Percentiles rank a stretch among this genome's conserved stretches.
Conservation (phyloP, 2,888 invertebrate genomes). For the Elaeidobius kamerunicus region DNA sequence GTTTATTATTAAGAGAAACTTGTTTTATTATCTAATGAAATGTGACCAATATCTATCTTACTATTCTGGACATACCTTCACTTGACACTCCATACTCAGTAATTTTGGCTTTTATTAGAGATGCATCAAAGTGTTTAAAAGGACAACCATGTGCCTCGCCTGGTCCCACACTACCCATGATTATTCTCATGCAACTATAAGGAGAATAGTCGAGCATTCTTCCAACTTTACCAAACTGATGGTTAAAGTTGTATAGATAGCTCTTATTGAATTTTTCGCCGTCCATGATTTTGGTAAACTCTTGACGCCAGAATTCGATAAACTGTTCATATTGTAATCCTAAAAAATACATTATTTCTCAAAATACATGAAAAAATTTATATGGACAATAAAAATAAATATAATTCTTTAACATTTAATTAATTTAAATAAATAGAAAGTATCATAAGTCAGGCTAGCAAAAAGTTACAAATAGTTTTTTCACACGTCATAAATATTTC, state of each 20-base stretch:
- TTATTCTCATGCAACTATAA: constrained; percentile 89
- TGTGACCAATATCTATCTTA: too few relatives aligned
- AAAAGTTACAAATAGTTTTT: too few relatives aligned
- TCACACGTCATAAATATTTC: too few relatives aligned
- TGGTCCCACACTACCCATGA: constrained; percentile 68
- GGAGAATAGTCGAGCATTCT: constrained; percentile 86
- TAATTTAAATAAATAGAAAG: too few relatives aligned
- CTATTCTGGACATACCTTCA: constrained; percentile 60
- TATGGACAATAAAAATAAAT: too few relatives aligned
- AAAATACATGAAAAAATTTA: too few relatives aligned
- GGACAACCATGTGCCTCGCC: constrained; percentile 94
- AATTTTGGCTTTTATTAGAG: constrained; percentile 69
- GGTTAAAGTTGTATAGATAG: constrained; percentile 87
- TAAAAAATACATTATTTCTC: too few relatives aligned
- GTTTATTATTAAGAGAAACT: too few relatives aligned
- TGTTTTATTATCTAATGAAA: not conserved
- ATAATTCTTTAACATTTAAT: too few relatives aligned
- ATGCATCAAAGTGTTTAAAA: constrained; percentile 75
- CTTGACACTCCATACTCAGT: constrained; percentile 62
- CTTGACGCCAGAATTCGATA: constrained; percentile 84
- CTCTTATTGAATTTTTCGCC: constrained; percentile 87
- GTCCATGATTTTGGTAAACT: constrained; percentile 84
- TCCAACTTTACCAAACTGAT: constrained; percentile 95
- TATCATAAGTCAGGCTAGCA: too few relatives aligned
- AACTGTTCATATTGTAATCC: constrained; percentile 91